Conservation (phyloP, 2,113 vertebrate genomes). For the Corvus cornix region DNA sequence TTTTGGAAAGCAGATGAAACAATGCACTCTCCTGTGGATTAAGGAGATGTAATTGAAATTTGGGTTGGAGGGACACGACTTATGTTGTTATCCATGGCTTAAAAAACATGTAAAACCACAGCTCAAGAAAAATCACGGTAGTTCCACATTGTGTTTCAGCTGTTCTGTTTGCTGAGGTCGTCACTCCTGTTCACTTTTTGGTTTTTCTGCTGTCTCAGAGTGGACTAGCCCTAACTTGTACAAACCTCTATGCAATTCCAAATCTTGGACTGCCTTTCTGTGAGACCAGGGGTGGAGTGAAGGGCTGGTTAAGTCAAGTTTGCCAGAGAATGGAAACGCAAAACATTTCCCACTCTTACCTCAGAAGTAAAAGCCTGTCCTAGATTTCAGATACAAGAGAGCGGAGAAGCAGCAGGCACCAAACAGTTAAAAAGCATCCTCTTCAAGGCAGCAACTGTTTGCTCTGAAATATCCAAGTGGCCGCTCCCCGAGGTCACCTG, state of each 20-base stretch:
- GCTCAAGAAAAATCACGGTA: neutral
- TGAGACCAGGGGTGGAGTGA: neutral
- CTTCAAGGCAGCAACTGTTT: neutral
- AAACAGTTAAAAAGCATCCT: neutral
- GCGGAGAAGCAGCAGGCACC: neutral
- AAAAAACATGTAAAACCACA: neutral
- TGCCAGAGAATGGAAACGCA: neutral
- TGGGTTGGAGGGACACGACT: neutral
- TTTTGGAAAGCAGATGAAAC: neutral
- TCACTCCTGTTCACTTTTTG: neutral
- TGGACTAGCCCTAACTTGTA: neutral
- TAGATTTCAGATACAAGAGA: neutral
- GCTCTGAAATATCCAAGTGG: neutral
- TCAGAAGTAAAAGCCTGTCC: neutral
- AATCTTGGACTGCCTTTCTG: neutral
- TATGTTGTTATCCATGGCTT: neutral
- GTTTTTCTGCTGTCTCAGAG: neutral
- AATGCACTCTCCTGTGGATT: neutral
- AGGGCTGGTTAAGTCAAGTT: neutral
- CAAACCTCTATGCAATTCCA: neutral
- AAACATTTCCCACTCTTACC: neutral
- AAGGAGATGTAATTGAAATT: neutral
- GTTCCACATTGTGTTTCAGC: accelerated
- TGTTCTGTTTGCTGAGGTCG: neutral
- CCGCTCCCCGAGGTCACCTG: neutral